Base-by-base conservation (phyloP, 2,888 invertebrate genomes). In the Syrista parreyssii region DNA sequence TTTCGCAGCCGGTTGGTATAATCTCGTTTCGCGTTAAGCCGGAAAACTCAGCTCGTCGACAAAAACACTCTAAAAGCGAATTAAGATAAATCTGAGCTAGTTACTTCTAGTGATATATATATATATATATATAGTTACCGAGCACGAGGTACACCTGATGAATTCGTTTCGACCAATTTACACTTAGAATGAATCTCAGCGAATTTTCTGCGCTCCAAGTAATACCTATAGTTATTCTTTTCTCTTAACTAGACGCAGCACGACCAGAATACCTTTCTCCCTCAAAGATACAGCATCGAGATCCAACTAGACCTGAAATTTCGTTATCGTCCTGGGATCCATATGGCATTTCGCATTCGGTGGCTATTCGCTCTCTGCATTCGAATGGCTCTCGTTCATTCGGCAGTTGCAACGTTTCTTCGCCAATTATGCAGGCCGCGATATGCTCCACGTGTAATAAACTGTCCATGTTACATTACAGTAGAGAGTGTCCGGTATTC, bases 61-160 rank as follows among this genome's bases (percentile, higher is more conserved):
- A 79, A 83, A 82, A 83, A 80, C 80, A 72, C 82, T 82, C 83
- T 82, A 81, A 82, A 77, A 79, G 79, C 75, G 84, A 85, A 85
- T 85, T 86, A 84, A 87, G 86, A 87, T 82, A 85, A 80, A 86
- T 86, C 81, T 82, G 23, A 79, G 74, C 78, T 73, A 76, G 76
- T 78, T 69, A 32, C 69, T 32, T 40, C 15, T 40, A 40, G 15
- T 40, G 15, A 15, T 1, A 15, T 1, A 1, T 40, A 15, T 40
- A 40, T 40, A 36, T 12, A 36, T 36, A 36, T 36, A 15, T 15
- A 40, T 3, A 3, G 33, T 33, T 33, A 33, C 35, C 11, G 0
- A 9, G 11, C 1, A 35, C 35, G 35, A 35, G 35, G 2, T 35
- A 1, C 11, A 11, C 1, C 35, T 1, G 11, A 11, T 1, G 35